phyloP scores from a whole-genome alignment of 2,797 vertebrate species.

The Tauraco hartlaubi region DNA sequence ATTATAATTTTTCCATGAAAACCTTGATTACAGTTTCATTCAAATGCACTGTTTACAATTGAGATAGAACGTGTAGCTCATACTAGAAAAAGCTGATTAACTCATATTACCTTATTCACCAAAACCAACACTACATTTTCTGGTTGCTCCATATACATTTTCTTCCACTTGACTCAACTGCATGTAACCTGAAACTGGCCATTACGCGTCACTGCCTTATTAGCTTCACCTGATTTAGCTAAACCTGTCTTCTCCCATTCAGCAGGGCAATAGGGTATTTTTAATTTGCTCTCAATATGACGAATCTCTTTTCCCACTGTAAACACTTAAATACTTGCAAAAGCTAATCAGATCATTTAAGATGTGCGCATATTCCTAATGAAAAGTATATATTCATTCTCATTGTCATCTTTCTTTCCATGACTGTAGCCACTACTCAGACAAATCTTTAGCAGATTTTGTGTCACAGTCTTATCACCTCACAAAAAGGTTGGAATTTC shows the following conservation, averaged over 20 bases:
- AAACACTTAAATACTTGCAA: neutral
- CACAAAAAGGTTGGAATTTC: conserved; percentile 34
- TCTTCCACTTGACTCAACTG: neutral
- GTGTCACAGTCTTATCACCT: conserved; percentile 28
- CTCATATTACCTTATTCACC: neutral
- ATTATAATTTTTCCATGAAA: neutral
- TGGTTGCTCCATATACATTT: neutral
- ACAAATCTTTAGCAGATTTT: conserved; percentile 61
- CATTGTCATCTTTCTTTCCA: conserved; percentile 17
- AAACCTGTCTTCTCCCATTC: neutral
- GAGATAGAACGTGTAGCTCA: neutral
- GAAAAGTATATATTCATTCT: neutral
- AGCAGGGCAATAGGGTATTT: neutral
- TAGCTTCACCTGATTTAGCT: neutral
- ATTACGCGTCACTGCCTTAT: neutral
- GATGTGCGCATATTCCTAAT: neutral
- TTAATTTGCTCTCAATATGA: neutral
- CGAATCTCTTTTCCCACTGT: neutral
- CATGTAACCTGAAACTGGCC: neutral
- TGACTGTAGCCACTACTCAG: neutral
- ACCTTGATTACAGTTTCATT: neutral
- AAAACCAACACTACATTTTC: neutral
- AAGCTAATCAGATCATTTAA: neutral
- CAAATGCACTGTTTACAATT: neutral
- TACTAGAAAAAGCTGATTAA: neutral